Conservation (phyloP, 1,140 invertebrate genomes). For the Listronotus oregonensis region DNA sequence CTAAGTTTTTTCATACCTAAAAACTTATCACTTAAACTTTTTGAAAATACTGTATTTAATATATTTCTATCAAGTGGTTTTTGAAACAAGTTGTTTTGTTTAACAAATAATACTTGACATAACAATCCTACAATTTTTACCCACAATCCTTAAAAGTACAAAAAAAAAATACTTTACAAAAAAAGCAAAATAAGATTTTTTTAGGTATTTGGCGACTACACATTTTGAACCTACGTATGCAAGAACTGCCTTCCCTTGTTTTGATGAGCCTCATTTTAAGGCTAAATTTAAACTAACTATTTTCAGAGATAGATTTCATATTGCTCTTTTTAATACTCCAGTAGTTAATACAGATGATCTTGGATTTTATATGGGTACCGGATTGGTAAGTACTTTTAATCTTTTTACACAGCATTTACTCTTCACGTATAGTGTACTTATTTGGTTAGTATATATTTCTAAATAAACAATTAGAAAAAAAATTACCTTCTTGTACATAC, state of each 20-base stretch:
- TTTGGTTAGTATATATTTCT: not conserved
- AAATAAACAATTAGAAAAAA: too few relatives aligned
- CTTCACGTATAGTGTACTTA: not conserved
- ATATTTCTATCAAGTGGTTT: too few relatives aligned
- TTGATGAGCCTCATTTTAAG: constrained; percentile 95
- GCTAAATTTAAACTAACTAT: constrained; percentile 90
- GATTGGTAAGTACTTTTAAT: constrained; percentile 68
- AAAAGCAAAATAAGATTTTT: constrained; percentile 20
- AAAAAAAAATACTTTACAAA: too few relatives aligned
- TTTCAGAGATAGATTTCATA: constrained; percentile 84
- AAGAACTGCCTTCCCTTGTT: constrained; percentile 92
- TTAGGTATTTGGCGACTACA: constrained; percentile 88
- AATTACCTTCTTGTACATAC: too few relatives aligned
- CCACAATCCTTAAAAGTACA: too few relatives aligned
- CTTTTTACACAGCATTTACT: constrained; percentile 11
- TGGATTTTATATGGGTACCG: constrained; percentile 83
- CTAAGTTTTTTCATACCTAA: too few relatives aligned
- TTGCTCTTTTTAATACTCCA: constrained; percentile 88
- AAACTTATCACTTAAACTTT: too few relatives aligned
- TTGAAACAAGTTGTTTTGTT: too few relatives aligned
- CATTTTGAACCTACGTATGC: constrained; percentile 96
- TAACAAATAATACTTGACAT: too few relatives aligned
- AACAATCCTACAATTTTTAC: too few relatives aligned
- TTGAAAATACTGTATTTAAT: too few relatives aligned
- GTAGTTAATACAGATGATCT: constrained; percentile 85